These are phyloP conservation scores for Protodeltote pygarga DNA, from an alignment of 2,888 invertebrate species.

Conservation along the genomic window DNA sequence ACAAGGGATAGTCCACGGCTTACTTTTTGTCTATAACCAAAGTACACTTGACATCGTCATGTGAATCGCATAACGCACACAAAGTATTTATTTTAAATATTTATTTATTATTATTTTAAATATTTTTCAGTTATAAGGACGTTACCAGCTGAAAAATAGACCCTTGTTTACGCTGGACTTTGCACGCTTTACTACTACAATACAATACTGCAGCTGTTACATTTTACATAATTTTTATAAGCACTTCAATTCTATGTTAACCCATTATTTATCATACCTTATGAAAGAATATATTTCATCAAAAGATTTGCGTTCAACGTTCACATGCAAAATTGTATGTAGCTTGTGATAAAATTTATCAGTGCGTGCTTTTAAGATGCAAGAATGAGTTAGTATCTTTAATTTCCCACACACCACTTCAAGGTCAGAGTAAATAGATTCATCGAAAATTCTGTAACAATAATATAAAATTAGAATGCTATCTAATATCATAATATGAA, in stretches of 20 bases:
- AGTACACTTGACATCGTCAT: too few species aligned
- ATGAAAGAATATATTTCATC: constrained; percentile 85
- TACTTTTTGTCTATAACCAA: too few species aligned
- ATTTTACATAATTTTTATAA: neutral
- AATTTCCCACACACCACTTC: constrained; percentile 87
- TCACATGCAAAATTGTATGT: constrained; percentile 82
- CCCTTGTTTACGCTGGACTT: too few species aligned
- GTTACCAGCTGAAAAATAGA: too few species aligned
- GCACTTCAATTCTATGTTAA: neutral
- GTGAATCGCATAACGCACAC: too few species aligned
- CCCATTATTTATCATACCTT: constrained; percentile 67
- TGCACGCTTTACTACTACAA: too few species aligned
- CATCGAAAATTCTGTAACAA: constrained; percentile 87
- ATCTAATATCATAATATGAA: too few species aligned
- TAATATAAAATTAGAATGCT: too few species aligned
- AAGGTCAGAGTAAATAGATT: constrained; percentile 87
- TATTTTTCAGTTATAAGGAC: too few species aligned
- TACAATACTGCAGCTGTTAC: neutral
- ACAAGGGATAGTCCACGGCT: too few species aligned
- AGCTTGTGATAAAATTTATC: constrained; percentile 86
- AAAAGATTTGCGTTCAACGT: constrained; percentile 82
- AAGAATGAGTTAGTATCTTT: constrained; percentile 87
- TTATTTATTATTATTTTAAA: too few species aligned
- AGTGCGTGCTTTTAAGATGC: constrained; percentile 87
- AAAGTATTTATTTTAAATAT: too few species aligned